These are phyloP conservation scores for Gastrophysa polygoni DNA, from an alignment of 2,888 invertebrate species.

Conservation along the genomic window DNA sequence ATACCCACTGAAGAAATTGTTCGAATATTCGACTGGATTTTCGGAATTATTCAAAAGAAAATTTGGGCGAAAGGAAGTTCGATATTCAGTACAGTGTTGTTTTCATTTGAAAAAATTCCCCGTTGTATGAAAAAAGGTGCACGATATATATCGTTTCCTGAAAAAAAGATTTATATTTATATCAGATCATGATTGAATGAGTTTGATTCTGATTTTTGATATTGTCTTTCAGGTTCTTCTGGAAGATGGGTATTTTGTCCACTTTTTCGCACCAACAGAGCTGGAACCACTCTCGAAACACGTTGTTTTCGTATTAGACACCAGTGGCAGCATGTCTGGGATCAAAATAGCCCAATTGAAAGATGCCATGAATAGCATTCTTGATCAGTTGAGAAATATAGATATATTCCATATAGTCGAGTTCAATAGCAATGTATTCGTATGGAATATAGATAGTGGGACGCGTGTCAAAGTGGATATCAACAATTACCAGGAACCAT, in stretches of 20 bases:
- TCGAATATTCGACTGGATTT: too few relatives aligned
- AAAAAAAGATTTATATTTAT: too few relatives aligned
- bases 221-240: conserved; percentile 63
- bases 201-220: too few relatives aligned
- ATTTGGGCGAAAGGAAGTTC: too few relatives aligned
- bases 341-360: conserved; percentile 68
- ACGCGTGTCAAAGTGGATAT: conserved; percentile 54
- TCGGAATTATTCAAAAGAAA: too few relatives aligned
- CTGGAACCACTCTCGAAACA: conserved; percentile 67
- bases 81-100: too few relatives aligned
- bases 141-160: too few relatives aligned
- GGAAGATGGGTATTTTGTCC: conserved; percentile 76
- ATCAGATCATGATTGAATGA: too few relatives aligned
- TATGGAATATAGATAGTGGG: conserved; percentile 29
- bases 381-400: conserved; percentile 49
- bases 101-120: too few relatives aligned
- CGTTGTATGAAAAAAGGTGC: too few relatives aligned
- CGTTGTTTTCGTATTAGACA: conserved; percentile 75
- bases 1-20: too few relatives aligned
- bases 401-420: conserved; percentile 30
- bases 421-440: conserved; percentile 24
- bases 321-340: conserved; percentile 76
- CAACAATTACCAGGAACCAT: conserved; percentile 38
- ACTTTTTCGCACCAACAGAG: conserved; percentile 72
- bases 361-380: conserved; percentile 70